Conservation (phyloP, 92 coral and sea anemone species). For the Porites rus region DNA sequence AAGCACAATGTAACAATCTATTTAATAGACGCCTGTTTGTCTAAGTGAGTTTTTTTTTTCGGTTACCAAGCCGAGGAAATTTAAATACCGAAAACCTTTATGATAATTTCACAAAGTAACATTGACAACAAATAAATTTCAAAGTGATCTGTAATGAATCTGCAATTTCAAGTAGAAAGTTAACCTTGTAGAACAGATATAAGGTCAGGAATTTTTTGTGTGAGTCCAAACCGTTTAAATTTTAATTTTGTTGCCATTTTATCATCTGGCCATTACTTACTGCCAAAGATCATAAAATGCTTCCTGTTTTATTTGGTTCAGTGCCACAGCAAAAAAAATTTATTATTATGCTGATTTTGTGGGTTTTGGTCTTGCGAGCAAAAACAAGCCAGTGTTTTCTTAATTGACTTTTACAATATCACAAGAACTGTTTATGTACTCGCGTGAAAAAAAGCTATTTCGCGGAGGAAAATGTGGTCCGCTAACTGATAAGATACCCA, state of each 20-base stretch:
- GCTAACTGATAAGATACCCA: not conserved
- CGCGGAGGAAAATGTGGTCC: not conserved
- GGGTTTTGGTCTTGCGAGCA: not conserved
- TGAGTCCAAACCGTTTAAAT: conserved; percentile 7
- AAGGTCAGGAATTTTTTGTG: not conserved
- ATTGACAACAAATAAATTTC: not conserved
- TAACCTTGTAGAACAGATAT: not conserved
- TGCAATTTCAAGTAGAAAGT: not conserved
- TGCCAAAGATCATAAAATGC: not conserved
- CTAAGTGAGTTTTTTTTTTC: conserved; percentile 2
- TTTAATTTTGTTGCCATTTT: not conserved
- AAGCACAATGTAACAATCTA: not conserved
- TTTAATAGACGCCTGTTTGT: conserved; percentile 12
- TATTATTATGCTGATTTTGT: not conserved
- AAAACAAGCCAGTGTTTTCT: conserved; percentile 1
- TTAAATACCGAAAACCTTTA: not conserved
- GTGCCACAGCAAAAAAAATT: not conserved
- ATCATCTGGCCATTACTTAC: not conserved
- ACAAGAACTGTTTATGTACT: not conserved
- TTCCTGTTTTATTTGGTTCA: not conserved
- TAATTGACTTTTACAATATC: conserved; percentile 6
- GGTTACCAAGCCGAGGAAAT: conserved; percentile 1
- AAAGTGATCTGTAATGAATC: too few relatives aligned
- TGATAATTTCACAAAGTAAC: not conserved
- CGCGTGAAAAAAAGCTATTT: not conserved